Base-by-base conservation (phyloP, 2,113 vertebrate genomes). In the Orientallactaga bullata region DNA sequence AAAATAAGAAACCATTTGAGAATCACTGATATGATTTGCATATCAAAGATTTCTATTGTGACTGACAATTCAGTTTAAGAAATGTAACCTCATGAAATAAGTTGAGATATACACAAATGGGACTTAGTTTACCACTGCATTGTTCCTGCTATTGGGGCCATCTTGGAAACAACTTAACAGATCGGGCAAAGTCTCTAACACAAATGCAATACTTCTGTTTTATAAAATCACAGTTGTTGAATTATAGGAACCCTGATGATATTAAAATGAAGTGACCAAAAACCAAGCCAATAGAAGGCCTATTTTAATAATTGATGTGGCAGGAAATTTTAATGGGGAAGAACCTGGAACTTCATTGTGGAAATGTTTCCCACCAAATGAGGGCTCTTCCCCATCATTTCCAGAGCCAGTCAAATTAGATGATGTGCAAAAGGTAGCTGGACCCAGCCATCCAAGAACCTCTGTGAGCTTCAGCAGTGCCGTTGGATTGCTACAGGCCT, bases 401-500 rank as follows among this genome's bases (percentile, higher is more conserved):
- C 72, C 96, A 24, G 96, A 98, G 95, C 69, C 97, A 81, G 71
- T 47, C 32, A 89, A 96, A 91, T 23, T 86, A 82, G 89, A 74
- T 89, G 83, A 63, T 1, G 28, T 21, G 71, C 83, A 90, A 91
- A 96, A 68, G 96, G 95, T 92, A 78, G 20, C 96, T 91, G 90
- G 60, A 6, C 42, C 42, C 8, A 8, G 42, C 42, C 8, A 6
- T 8, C 42, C 42, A n/a, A 81, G 95, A 61, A 94, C 96, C 95
- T 74, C 90, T 58, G 30, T 61, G 95, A 96, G 95, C 51, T 96
- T 71, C 73, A 79, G 95, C 96, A 97, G 78, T 61, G 55, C 68
- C 95, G 78, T 96, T 96, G 94, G 77, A 95, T 82, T 96, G 95
- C 97, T 74, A 1, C 82, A 47, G 37, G 97, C 96, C 97, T 98